Conservation (phyloP, 1,140 invertebrate species). For the Ruditapes philippinarum region DNA sequence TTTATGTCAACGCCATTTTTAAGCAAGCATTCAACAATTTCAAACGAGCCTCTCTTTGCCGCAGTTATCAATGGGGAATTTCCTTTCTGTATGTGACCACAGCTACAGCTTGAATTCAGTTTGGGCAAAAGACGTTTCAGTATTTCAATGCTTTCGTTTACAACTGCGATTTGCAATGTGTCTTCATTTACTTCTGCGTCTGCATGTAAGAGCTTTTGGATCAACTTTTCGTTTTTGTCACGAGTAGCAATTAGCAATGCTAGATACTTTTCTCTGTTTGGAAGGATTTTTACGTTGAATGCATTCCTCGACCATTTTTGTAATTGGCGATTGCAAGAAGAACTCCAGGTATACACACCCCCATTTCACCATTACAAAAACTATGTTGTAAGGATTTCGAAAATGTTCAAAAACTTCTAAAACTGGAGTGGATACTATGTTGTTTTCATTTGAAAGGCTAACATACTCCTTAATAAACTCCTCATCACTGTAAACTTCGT, state of each 20-base stretch:
- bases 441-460: background rate
- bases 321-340: background rate
- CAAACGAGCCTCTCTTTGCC: background rate
- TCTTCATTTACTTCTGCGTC: conserved; percentile 25
- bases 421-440: background rate
- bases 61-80: conserved; percentile 36
- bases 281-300: background rate
- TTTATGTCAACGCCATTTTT: background rate
- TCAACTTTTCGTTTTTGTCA: background rate
- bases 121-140: background rate
- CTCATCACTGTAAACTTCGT: background rate
- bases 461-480: background rate
- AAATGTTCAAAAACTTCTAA: conserved; percentile 5
- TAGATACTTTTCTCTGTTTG: background rate
- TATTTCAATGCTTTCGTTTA: background rate
- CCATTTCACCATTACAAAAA: background rate
- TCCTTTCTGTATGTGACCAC: background rate
- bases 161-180: conserved; percentile 4
- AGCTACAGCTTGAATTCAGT: background rate
- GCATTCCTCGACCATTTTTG: background rate
- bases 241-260: conserved; percentile 26
- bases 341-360: background rate
- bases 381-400: background rate
- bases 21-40: conserved; percentile 2
- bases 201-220: background rate